Percentiles rank a stretch among this genome's conserved stretches.
Conservation (phyloP, 2,888 invertebrate genomes). For the Ditula angustiorana region DNA sequence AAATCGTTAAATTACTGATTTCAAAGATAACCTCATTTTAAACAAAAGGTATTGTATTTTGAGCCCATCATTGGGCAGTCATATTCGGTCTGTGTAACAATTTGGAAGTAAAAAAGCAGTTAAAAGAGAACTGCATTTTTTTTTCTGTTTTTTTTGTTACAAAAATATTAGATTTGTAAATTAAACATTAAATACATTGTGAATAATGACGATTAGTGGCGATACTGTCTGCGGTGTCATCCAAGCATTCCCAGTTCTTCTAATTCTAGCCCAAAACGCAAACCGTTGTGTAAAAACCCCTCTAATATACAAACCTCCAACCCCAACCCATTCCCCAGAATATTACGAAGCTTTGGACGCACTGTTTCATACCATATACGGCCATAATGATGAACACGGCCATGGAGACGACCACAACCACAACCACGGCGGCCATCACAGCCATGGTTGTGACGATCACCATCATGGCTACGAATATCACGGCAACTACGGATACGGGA, state of each 20-base stretch:
- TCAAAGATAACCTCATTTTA: conserved; percentile 42
- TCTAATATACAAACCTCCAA: conserved; percentile 71
- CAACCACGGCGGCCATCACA: conserved; percentile 43
- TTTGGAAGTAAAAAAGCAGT: conserved; percentile 3
- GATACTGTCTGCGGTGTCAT: conserved; percentile 70
- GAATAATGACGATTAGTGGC: conserved; percentile 67
- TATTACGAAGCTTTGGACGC: conserved; percentile 77
- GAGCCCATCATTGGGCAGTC: conserved; percentile 22
- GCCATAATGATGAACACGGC: too few species aligned
- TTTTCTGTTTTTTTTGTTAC: too few species aligned
- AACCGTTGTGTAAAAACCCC: conserved; percentile 72
- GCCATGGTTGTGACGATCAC: conserved; percentile 35
- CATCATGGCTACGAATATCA: conserved; percentile 39
- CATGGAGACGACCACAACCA: too few species aligned
- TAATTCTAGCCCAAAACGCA: conserved; percentile 74
- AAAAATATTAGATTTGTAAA: too few species aligned
- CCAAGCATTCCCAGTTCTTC: conserved; percentile 72
- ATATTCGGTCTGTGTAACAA: conserved; percentile 3
- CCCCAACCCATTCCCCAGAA: conserved; percentile 72
- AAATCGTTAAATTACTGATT: conserved; percentile 38
- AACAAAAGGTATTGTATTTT: conserved; percentile 16
- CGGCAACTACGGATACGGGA: conserved; percentile 45
- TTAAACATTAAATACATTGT: background rate
- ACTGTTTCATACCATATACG: conserved; percentile 63
- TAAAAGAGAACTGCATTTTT: background rate